Evolutionary conservation across 2,888 invertebrate species (phyloP), one percentile per base, ranked within the genome.

Genomic region (Aproaerema taeniolella): DNA sequence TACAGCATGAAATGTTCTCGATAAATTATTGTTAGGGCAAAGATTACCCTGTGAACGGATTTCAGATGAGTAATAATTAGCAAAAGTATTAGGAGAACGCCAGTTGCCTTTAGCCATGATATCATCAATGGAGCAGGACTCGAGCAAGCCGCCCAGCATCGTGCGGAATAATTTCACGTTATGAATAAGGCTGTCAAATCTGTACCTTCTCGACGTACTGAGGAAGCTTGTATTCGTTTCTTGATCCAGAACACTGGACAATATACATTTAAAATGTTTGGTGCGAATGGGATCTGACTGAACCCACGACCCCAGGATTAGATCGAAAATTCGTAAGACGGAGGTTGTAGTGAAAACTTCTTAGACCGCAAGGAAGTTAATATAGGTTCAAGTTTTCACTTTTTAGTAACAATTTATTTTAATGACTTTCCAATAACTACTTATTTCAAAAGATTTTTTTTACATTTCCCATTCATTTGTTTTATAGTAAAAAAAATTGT

Each of bases 91-190:
- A 13, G 33, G 33, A 2, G 33, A 15, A 17, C 29, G 15, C 39
- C 39, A 39, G 14, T 39, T 39, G 3, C 39, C 39, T n/a, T 33
- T 39, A 9, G 39, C 33, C 32, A 39, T 32, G 17, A 39, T 13
- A 2, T 31, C 28, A 8, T 39, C 33, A 11, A 39, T 39, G 15
- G 28, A 9, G 11, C 33, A 33, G 29, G 26, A 20, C 13, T 39
- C 39, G n/a, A 39, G 33, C 40, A 34, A 40, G 25, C 31, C 35
- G 34, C n/a, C 13, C 15, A 35, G 35, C 9, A 35, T 31, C 12
- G 2, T 9, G 11, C 2, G n/a, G 12, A 11, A 4, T 13, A 11
- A 2, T 13, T 4, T 9, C 12, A 4, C 2, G 12, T 29, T 11
- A 29, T 14, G 12, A 33, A 33, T 17, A 33, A 11, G 1, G 17